Evolutionary conservation across 1,140 invertebrate species (phyloP), one percentile per base, ranked within the genome.

Genomic region (Drosophila sucinea): DNA sequence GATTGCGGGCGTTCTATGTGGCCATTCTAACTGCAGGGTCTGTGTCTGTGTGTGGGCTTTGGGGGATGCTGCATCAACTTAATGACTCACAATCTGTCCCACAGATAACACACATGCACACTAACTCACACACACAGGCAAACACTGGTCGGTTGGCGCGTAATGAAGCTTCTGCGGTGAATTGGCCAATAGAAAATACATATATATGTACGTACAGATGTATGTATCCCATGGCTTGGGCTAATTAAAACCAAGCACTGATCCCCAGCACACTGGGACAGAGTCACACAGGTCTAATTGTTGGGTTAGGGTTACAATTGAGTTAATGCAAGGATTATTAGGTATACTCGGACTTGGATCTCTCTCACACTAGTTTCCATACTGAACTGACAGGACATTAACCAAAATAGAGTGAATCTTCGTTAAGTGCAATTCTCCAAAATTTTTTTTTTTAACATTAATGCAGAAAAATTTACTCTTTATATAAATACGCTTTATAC

Each of bases 211-310:
- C 29, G 2, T 51, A 23, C 23, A 27, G 25, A 10, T 51, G 23
- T 51, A 10, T 51, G 44, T 51, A 51, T 27, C 10, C 35, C 65
- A 41, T 73, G 73, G 67, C 73, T 70, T 76, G 83, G 75, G 82
- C 89, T 91, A 91, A 91, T 91, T 91, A 91, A 91, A 91, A 90
- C 68, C 83, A 82, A 84, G 84, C 80, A 66, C 69, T 44, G 67
- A 73, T 77, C 67, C 79, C 44, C 44, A 38, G 35, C 35, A 38
- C 35, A 51, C 44, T 51, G 11, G 51, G 64, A 70, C 77, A 60
- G 63, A 60, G 60, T 64, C 72, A 67, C 61, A 56, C 58, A 8
- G 35, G 35, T 38, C 35, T 38, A 38, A 38, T 38, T 38, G 35
- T 38, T 32, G 10, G 54, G 23, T 51, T 25, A 8, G 63, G 17